Percentiles rank a stretch among this genome's conserved stretches.
These are phyloP conservation scores for Myathropa florea DNA, from an alignment of 2,888 invertebrate genomes.

Conservation along the genomic window DNA sequence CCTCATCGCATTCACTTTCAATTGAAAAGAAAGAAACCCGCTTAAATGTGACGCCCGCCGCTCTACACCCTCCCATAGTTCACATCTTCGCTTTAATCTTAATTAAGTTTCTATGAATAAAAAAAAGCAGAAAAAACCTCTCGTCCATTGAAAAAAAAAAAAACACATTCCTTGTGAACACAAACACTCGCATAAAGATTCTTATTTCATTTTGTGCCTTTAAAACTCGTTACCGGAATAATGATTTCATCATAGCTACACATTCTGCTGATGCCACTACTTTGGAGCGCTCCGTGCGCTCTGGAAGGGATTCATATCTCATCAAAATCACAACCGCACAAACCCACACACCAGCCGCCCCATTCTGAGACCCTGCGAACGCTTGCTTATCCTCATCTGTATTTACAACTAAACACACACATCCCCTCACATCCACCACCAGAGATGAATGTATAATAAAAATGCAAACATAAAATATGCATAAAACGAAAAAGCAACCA, in stretches of 20 bases:
- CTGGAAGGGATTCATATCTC: slow-evolving; percentile 10
- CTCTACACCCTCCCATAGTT: not conserved
- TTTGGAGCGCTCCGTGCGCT: not conserved
- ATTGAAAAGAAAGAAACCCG: not conserved
- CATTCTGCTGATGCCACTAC: slow-evolving; percentile 32
- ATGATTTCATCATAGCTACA: slow-evolving; percentile 27
- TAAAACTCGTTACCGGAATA: slow-evolving; percentile 47
- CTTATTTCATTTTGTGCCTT: slow-evolving; percentile 29
- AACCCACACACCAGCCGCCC: slow-evolving; percentile 4
- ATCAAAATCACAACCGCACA: not conserved
- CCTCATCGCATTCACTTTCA: not conserved
- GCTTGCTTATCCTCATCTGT: slow-evolving; percentile 22
- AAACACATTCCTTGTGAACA: not conserved
- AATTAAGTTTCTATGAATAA: slow-evolving; percentile 20
- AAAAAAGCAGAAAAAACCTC: not conserved
- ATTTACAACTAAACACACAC: not conserved
- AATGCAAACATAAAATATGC: slow-evolving; percentile 44
- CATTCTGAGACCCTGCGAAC: not conserved
- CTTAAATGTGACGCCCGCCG: not conserved
- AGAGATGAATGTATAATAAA: slow-evolving; percentile 11
- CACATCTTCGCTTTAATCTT: slow-evolving; percentile 3
- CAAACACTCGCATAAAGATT: not conserved
- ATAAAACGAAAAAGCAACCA: slow-evolving; percentile 3
- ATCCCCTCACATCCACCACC: not conserved
- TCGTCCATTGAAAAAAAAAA: not conserved